Conservation (phyloP, 2,888 invertebrate genomes). For the Napeogenes inachia region DNA sequence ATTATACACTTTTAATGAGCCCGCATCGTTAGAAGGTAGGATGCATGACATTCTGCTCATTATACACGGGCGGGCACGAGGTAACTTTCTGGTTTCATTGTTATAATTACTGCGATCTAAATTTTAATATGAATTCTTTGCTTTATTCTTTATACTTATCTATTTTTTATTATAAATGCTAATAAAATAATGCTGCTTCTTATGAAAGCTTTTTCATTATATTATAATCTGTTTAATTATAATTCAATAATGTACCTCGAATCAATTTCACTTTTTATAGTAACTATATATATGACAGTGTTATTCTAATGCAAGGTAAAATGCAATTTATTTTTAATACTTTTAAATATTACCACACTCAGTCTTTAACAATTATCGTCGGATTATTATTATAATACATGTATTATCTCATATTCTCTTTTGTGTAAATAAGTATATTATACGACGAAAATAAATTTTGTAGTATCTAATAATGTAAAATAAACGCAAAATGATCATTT, state of each 20-base stretch:
- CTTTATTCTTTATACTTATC: background rate
- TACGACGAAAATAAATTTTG: background rate
- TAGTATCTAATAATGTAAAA: background rate
- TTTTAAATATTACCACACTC: background rate
- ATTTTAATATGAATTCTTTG: background rate
- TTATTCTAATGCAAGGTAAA: too few species aligned
- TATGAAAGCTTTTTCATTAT: too few species aligned
- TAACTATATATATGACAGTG: too few species aligned
- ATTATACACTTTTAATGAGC: slow-evolving; percentile 12
- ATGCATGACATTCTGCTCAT: slow-evolving; percentile 3
- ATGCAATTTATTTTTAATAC: too few species aligned
- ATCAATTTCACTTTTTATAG: background rate
- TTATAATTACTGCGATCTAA: slow-evolving; percentile 2
- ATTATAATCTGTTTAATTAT: too few species aligned
- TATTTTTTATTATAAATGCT: too few species aligned
- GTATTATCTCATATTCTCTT: too few species aligned
- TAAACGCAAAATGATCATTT: background rate
- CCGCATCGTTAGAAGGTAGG: slow-evolving; percentile 12
- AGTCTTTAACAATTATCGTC: too few species aligned
- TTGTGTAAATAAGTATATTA: background rate
- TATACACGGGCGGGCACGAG: slow-evolving; percentile 8
- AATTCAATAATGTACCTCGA: too few species aligned
- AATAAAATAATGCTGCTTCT: too few species aligned
- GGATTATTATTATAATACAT: too few species aligned
- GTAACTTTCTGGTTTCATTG: slow-evolving; percentile 2